Conservation (phyloP, 2,888 invertebrate genomes). For the Fabriciana adippe region DNA sequence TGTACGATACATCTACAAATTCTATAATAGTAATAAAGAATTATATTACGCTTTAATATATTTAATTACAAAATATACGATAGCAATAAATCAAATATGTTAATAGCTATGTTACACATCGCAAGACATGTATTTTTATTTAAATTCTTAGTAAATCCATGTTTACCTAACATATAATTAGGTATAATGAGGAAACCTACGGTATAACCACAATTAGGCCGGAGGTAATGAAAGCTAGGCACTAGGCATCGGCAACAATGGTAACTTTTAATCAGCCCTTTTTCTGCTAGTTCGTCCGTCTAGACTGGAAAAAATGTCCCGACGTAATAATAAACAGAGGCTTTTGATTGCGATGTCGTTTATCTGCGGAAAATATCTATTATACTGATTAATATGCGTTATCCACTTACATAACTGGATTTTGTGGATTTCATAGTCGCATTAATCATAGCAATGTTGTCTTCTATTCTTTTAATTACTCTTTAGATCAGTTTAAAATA, state of each 20-base stretch:
- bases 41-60: too few species aligned
- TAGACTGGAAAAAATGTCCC: slow-evolving; percentile 68
- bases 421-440: not conserved
- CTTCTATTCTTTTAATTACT: not conserved
- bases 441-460: too few species aligned
- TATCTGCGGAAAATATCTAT: slow-evolving; percentile 40
- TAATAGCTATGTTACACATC: too few species aligned
- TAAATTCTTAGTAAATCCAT: not conserved
- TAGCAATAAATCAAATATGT: too few species aligned
- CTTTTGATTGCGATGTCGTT: slow-evolving; percentile 50
- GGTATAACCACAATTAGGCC: slow-evolving; percentile 41
- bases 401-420: slow-evolving; percentile 9
- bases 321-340: slow-evolving; percentile 58
- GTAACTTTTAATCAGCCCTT: slow-evolving; percentile 75
- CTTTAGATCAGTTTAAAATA: slow-evolving; percentile 9
- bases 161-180: slow-evolving; percentile 1
- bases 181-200: slow-evolving; percentile 13
- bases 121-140: not conserved
- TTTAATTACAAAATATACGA: too few species aligned
- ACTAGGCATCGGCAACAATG: slow-evolving; percentile 60
- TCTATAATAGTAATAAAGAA: not conserved
- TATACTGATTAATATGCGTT: slow-evolving; percentile 30
- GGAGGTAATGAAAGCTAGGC: slow-evolving; percentile 45
- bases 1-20: not conserved
- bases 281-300: slow-evolving; percentile 70